Percentiles rank a stretch among this genome's conserved stretches.
These are phyloP conservation scores for Scytalopus superciliaris DNA, from an alignment of 2,113 vertebrate species.

Conservation along the genomic window DNA sequence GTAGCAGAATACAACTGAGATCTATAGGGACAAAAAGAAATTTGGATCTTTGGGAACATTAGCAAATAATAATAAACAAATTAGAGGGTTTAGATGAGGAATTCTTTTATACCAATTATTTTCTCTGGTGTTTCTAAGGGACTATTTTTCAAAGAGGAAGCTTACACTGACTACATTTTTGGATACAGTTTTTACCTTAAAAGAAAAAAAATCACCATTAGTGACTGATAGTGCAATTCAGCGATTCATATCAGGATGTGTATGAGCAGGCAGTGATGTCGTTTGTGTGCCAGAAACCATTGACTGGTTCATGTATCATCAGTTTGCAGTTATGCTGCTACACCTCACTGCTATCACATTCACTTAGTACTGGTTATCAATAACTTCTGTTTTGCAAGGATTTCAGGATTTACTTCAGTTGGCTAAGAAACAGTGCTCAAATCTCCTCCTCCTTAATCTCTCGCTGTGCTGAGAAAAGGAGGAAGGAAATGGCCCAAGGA, in stretches of 20 bases:
- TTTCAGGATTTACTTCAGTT: background rate
- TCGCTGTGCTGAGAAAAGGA: background rate
- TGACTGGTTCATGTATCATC: background rate
- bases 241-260: background rate
- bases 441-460: background rate
- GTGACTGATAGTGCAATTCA: background rate
- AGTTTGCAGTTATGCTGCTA: background rate
- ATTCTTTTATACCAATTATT: background rate
- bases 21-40: background rate
- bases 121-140: background rate
- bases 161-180: background rate
- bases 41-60: background rate
- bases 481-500: background rate
- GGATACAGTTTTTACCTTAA: background rate
- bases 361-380: background rate
- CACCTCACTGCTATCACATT: background rate
- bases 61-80: background rate
- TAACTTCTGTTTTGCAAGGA: background rate
- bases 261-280: background rate
- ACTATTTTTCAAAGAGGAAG: background rate
- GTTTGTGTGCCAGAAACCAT: background rate
- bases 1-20: background rate
- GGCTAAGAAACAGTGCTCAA: background rate
- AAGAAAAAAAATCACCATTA: background rate
- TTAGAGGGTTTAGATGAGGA: background rate